A percentile compares a stretch with the other conserved stretches of the same genome.
Conservation (phyloP, 2,888 invertebrate species). For the Meghimatium bilineatum region DNA sequence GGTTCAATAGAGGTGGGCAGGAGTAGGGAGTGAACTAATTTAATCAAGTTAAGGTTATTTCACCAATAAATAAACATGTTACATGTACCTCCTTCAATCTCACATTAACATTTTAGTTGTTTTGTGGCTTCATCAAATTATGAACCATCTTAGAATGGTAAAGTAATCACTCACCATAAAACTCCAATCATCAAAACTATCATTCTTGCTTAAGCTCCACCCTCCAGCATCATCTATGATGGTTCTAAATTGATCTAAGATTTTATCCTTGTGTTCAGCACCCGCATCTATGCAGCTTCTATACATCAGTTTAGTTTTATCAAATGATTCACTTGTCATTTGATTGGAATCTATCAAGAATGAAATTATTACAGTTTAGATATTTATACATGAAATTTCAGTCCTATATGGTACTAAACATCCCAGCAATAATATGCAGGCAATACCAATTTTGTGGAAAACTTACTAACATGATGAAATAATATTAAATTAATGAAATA, state of each 20-base stretch:
- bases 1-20: too few species aligned
- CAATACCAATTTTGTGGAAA: neutral
- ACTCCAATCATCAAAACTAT: slow-evolving; percentile 38
- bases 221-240: slow-evolving; percentile 58
- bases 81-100: too few species aligned
- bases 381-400: too few species aligned
- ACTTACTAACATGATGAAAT: neutral
- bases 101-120: neutral
- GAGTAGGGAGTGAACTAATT: too few species aligned
- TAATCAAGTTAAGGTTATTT: too few species aligned
- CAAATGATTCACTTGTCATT: slow-evolving; percentile 48
- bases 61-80: too few species aligned
- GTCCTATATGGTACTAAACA: too few species aligned
- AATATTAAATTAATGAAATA: too few species aligned
- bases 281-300: slow-evolving; percentile 67
- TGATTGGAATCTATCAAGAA: slow-evolving; percentile 5
- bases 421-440: neutral
- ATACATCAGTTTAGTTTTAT: slow-evolving; percentile 62
- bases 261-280: slow-evolving; percentile 51
- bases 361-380: neutral
- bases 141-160: neutral
- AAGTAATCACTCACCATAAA: slow-evolving; percentile 33
- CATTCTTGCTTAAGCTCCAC: slow-evolving; percentile 52
- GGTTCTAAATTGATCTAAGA: slow-evolving; percentile 56
- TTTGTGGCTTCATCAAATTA: neutral